Conservation (phyloP, 2,113 vertebrate species). For the Galeopterus variegatus region DNA sequence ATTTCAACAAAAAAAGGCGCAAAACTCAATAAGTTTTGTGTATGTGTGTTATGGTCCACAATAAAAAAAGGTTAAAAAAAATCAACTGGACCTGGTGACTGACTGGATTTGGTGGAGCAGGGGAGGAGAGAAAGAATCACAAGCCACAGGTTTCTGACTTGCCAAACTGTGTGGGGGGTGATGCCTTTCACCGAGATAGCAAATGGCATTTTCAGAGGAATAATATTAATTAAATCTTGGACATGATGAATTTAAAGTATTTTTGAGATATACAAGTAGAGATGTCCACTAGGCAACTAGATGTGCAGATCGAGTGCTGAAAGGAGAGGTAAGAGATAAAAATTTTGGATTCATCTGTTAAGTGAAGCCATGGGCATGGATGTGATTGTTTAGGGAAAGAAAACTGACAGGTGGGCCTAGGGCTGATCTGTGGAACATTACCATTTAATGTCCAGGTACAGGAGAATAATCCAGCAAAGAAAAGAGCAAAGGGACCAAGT, state of each 20-base stretch:
- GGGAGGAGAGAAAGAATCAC: neutral
- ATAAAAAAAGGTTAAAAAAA: slow-evolving; percentile 2
- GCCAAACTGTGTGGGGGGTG: neutral
- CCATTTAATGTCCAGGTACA: neutral
- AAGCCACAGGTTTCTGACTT: slow-evolving; percentile 41
- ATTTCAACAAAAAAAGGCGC: neutral
- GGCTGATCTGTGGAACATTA: neutral
- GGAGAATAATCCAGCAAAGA: neutral
- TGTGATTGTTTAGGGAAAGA: neutral
- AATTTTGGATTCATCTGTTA: neutral
- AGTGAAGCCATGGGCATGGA: neutral
- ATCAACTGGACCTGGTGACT: neutral
- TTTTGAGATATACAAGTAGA: slow-evolving; percentile 43
- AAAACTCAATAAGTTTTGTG: slow-evolving; percentile 19
- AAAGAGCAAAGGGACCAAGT: neutral
- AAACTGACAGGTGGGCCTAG: neutral
- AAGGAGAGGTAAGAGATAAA: slow-evolving; percentile 4
- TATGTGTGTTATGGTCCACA: neutral
- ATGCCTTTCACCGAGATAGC: slow-evolving; percentile 24
- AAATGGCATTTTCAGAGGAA: slow-evolving; percentile 47
- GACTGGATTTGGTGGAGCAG: neutral
- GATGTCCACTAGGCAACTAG: neutral
- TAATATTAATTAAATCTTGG: slow-evolving; percentile 22
- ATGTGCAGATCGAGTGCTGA: neutral
- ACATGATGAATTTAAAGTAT: neutral